A percentile compares a stretch with the other conserved stretches of the same genome.
These are phyloP conservation scores for Volucella zonaria DNA, from an alignment of 2,888 invertebrate genomes.

Conservation along the genomic window DNA sequence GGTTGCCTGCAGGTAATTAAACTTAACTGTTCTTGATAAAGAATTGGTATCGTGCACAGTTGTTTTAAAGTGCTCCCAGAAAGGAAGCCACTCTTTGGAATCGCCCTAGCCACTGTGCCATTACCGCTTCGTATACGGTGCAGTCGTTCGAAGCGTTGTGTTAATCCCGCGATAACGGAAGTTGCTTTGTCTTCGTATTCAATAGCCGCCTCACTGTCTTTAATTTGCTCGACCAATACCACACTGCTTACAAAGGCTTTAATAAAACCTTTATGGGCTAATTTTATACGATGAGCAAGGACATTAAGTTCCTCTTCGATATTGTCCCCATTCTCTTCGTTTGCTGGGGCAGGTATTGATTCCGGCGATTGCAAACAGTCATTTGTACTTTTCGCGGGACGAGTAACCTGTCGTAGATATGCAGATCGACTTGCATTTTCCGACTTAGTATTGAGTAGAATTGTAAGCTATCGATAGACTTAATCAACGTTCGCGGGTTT, in stretches of 20 bases:
- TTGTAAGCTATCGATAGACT: too few relatives aligned
- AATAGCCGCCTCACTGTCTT: not conserved
- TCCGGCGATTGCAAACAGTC: constrained; percentile 8
- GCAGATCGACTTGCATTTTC: too few relatives aligned
- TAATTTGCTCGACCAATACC: not conserved
- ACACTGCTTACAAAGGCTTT: not conserved
- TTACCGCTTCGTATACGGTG: constrained; percentile 31
- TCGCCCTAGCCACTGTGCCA: constrained; percentile 2
- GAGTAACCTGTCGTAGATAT: too few relatives aligned
- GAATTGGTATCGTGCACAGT: not conserved
- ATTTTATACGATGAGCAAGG: not conserved
- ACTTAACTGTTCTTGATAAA: constrained; percentile 1
- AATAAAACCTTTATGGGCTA: too few relatives aligned
- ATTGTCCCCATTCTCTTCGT: not conserved
- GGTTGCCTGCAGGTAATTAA: constrained; percentile 6
- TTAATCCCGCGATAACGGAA: constrained; percentile 29
- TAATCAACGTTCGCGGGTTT: too few relatives aligned
- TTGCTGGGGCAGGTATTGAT: not conserved
- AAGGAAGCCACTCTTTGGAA: constrained; percentile 31
- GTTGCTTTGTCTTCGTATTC: constrained; percentile 36
- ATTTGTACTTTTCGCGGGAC: too few relatives aligned
- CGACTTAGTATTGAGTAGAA: too few relatives aligned
- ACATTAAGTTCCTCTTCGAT: not conserved
- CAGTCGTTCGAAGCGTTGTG: constrained; percentile 23
- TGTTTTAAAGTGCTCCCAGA: constrained; percentile 34